Evolutionary conservation across 2,888 invertebrate species (phyloP).

Genomic region (Erebia palarica): DNA sequence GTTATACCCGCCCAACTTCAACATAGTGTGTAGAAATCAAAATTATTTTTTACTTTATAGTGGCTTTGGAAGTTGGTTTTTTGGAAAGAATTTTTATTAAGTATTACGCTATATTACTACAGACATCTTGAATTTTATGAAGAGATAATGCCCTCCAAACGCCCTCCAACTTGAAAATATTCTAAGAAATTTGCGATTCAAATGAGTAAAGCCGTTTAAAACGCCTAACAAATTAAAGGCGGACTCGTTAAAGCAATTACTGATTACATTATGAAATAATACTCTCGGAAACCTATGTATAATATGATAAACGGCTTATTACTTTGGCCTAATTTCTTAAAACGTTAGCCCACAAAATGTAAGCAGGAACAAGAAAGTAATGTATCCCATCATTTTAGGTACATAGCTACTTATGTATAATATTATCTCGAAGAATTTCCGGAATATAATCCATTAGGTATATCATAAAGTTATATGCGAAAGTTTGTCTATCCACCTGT

Average conservation of each 20-base stretch:
- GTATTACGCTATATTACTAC: conserved; percentile 73
- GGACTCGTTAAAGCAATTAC: conserved; percentile 81
- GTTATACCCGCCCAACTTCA: too few species aligned
- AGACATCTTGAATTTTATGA: conserved; percentile 80
- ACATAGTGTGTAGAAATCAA: too few species aligned
- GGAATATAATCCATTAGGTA: neutral
- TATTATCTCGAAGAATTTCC: neutral
- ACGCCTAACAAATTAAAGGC: conserved; percentile 82
- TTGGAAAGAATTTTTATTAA: conserved; percentile 43
- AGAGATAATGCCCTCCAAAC: conserved; percentile 80
- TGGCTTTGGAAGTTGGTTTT: too few species aligned
- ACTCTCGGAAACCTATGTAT: conserved; percentile 46
- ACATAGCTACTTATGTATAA: neutral
- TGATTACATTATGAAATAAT: conserved; percentile 78
- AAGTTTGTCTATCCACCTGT: too few species aligned
- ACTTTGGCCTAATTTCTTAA: conserved; percentile 17
- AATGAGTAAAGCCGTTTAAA: conserved; percentile 82
- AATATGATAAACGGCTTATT: conserved; percentile 30
- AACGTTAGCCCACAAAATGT: conserved; percentile 2
- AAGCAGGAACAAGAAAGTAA: neutral
- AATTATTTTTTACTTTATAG: too few species aligned
- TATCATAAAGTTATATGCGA: neutral
- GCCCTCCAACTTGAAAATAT: conserved; percentile 79
- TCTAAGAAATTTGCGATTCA: conserved; percentile 82
- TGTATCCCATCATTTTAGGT: neutral